These are phyloP conservation scores for Rhegmatorhina hoffmannsi DNA, from an alignment of 2,113 vertebrate species.

Conservation along the genomic window DNA sequence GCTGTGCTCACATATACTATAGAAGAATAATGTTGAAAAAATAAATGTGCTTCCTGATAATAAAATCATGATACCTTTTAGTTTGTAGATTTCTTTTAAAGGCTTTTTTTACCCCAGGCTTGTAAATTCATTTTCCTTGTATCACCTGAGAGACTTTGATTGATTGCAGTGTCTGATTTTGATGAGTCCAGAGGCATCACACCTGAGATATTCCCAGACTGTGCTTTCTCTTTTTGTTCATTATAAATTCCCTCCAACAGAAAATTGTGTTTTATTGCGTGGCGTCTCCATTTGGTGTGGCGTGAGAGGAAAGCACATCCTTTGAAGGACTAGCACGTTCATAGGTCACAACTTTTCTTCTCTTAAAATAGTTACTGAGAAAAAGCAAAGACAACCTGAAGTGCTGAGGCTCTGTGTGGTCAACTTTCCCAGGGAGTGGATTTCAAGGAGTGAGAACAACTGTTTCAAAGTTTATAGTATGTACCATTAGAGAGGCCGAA, in stretches of 20 bases:
- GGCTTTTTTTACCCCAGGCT: neutral
- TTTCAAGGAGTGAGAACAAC: neutral
- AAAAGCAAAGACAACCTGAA: neutral
- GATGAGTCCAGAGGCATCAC: neutral
- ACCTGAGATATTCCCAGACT: neutral
- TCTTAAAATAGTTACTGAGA: neutral
- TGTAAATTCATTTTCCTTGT: neutral
- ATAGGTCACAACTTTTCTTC: neutral
- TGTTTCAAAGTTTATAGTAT: neutral
- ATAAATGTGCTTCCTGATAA: neutral
- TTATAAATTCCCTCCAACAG: neutral
- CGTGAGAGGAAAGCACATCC: neutral
- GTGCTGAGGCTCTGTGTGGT: neutral
- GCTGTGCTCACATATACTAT: rapidly evolving
- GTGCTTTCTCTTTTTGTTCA: neutral
- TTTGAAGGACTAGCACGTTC: neutral
- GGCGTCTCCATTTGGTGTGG: neutral
- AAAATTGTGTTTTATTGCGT: neutral
- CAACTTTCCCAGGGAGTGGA: neutral
- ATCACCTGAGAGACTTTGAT: neutral
- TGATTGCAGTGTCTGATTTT: neutral
- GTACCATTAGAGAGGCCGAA: neutral
- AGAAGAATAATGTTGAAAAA: neutral
- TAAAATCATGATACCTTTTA: neutral
- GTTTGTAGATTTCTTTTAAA: neutral